Percentiles rank a stretch among this genome's conserved stretches.
These are phyloP conservation scores for Drosophila subobscura DNA, from an alignment of 1,140 invertebrate genomes.

Conservation along the genomic window DNA sequence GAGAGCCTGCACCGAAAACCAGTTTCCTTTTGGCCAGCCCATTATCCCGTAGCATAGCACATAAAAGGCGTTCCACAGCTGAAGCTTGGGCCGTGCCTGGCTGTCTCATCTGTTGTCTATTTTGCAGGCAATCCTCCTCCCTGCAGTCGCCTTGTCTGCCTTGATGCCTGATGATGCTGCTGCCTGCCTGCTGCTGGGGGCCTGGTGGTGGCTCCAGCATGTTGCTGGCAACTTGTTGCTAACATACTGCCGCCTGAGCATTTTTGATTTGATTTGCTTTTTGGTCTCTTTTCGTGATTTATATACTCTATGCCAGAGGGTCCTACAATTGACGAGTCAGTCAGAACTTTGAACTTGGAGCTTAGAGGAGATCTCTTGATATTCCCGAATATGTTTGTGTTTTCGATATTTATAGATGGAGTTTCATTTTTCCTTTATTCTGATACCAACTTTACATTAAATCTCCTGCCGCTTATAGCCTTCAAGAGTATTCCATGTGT, in stretches of 20 bases:
- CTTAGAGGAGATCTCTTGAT: no score
- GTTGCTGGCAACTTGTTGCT: constrained; percentile 71
- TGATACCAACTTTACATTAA: no score
- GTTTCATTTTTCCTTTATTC: no score
- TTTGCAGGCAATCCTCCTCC: constrained; percentile 53
- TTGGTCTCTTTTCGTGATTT: no score
- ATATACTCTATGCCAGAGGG: no score
- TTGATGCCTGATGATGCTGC: background rate
- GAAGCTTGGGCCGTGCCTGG: constrained; percentile 61
- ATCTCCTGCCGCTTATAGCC: no score
- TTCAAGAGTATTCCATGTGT: constrained; percentile 22
- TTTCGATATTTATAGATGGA: no score
- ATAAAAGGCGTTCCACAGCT: constrained; percentile 63
- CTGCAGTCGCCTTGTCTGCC: constrained; percentile 22
- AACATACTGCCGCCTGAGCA: constrained; percentile 46
- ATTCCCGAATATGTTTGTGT: no score
- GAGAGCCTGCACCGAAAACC: constrained; percentile 29
- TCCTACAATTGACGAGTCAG: no score
- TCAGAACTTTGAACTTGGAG: no score
- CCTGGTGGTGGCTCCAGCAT: constrained; percentile 65
- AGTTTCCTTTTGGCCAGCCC: constrained; percentile 40
- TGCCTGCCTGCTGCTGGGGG: constrained; percentile 59
- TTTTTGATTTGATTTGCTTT: constrained; percentile 47
- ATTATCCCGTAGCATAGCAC: constrained; percentile 17
- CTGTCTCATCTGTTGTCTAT: constrained; percentile 79